Conservation (phyloP, 92 coral and sea anemone genomes). For the Paramuricea clavata region DNA sequence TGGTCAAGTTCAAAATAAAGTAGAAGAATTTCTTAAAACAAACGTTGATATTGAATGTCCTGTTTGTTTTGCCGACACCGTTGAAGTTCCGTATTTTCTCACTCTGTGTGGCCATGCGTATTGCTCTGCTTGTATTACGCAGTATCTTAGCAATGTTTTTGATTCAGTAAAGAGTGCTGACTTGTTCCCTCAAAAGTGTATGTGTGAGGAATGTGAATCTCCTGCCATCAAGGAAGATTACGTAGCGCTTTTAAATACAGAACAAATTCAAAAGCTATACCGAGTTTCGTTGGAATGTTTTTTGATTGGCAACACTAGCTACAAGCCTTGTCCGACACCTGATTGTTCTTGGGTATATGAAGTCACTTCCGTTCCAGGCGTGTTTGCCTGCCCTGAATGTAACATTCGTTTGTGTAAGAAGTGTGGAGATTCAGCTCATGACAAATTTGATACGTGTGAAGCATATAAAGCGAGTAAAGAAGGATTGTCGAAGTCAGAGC, state of each 20-base stretch:
- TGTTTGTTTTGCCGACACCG: conserved; percentile 73
- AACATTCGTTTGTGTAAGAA: conserved; percentile 72
- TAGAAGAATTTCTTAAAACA: conserved; percentile 15
- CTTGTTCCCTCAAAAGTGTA: conserved; percentile 80
- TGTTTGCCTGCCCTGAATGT: conserved; percentile 80
- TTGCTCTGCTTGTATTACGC: conserved; percentile 71
- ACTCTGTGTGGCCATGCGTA: conserved; percentile 89
- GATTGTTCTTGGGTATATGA: conserved; percentile 89
- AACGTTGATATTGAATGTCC: conserved; percentile 66
- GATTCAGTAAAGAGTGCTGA: conserved; percentile 55
- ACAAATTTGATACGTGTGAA: conserved; percentile 77
- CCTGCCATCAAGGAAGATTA: conserved; percentile 65
- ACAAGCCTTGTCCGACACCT: conserved; percentile 81
- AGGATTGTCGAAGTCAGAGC: conserved; percentile 6
- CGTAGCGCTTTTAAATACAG: conserved; percentile 59
- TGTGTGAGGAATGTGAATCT: conserved; percentile 71
- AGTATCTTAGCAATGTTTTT: conserved; percentile 46
- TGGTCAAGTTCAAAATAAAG: conserved; percentile 13
- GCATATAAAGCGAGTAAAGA: conserved; percentile 67
- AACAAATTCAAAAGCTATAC: conserved; percentile 49
- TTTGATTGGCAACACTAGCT: conserved; percentile 14
- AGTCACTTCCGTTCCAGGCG: conserved; percentile 71
- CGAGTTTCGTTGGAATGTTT: conserved; percentile 44
- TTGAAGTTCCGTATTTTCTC: conserved; percentile 70
- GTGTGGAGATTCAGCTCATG: conserved; percentile 82